phyloP scores from a whole-genome alignment of 2,113 vertebrate genomes.

The Terrapene triunguis region DNA sequence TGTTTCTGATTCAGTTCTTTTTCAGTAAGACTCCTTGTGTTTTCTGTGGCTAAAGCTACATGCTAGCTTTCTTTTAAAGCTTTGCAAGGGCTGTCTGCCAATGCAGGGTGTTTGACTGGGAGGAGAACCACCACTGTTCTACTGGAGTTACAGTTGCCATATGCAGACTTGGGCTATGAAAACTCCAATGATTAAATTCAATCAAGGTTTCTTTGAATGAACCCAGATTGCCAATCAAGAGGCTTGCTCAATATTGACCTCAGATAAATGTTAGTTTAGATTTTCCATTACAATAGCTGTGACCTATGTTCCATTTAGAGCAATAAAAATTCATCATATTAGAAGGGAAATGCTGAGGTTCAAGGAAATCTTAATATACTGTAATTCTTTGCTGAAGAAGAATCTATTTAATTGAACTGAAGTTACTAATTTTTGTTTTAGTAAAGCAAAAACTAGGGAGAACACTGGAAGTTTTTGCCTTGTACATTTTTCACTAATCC shows the following conservation, averaged over 20 bases:
- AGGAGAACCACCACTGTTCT: rapidly evolving
- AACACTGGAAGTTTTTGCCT: conserved; percentile 12
- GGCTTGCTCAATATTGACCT: background rate
- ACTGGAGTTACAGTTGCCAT: background rate
- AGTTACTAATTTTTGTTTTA: conserved; percentile 17
- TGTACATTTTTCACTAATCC: conserved; percentile 61
- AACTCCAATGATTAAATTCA: background rate
- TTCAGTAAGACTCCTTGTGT: background rate
- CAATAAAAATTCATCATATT: background rate
- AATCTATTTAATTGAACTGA: background rate
- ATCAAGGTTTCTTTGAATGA: background rate
- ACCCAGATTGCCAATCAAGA: background rate
- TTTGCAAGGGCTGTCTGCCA: background rate
- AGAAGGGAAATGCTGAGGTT: conserved; percentile 29
- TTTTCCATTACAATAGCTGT: background rate
- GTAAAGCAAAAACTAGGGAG: background rate
- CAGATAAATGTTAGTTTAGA: background rate
- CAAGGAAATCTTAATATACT: background rate
- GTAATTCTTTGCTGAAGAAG: background rate
- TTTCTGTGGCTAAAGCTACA: background rate
- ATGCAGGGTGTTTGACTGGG: rapidly evolving
- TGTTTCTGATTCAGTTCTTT: background rate
- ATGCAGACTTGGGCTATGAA: rapidly evolving
- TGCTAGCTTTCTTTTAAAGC: background rate
- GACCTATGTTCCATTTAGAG: background rate